phyloP scores from a whole-genome alignment of 1,140 invertebrate species.

The Ceratoteleas bidentatus region DNA sequence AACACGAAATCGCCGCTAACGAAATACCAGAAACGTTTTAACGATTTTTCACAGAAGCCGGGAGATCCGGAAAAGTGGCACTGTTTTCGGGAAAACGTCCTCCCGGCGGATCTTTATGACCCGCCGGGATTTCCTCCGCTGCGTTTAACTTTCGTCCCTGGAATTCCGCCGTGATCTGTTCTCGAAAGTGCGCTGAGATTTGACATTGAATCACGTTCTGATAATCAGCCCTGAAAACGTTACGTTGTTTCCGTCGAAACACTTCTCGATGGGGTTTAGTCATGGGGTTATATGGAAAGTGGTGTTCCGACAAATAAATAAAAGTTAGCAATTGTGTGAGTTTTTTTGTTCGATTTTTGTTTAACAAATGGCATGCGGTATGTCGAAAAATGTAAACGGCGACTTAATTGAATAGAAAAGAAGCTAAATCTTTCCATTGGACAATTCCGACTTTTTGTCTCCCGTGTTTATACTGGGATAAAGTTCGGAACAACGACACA shows the following conservation, averaged over 20 bases:
- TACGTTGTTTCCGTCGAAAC: not conserved
- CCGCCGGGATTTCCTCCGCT: slow-evolving; percentile 34
- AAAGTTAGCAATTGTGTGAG: not conserved
- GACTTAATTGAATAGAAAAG: slow-evolving; percentile 10
- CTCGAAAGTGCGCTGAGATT: slow-evolving; percentile 17
- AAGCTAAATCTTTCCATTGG: slow-evolving; percentile 17
- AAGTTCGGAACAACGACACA: too few species aligned
- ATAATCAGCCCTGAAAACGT: slow-evolving; percentile 19
- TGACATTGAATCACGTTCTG: slow-evolving; percentile 33
- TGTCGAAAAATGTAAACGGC: not conserved
- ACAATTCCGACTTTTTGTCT: slow-evolving; percentile 29
- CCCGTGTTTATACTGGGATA: too few species aligned
- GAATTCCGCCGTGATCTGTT: slow-evolving; percentile 11
- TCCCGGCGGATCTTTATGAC: slow-evolving; percentile 28
- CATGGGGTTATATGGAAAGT: not conserved
- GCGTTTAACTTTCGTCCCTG: slow-evolving; percentile 32
- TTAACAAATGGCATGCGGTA: not conserved
- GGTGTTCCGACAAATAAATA: too few species aligned
- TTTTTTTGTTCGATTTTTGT: not conserved
- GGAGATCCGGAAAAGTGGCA: slow-evolving; percentile 19
- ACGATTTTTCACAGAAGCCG: not conserved
- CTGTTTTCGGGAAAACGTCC: slow-evolving; percentile 16
- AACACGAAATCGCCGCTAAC: not conserved
- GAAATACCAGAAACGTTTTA: not conserved
- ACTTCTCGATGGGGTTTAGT: not conserved